A percentile compares a stretch with the other conserved stretches of the same genome.
These are phyloP conservation scores for Brachionus koreanus DNA, from an alignment of 1,140 invertebrate genomes.

Conservation along the genomic window DNA sequence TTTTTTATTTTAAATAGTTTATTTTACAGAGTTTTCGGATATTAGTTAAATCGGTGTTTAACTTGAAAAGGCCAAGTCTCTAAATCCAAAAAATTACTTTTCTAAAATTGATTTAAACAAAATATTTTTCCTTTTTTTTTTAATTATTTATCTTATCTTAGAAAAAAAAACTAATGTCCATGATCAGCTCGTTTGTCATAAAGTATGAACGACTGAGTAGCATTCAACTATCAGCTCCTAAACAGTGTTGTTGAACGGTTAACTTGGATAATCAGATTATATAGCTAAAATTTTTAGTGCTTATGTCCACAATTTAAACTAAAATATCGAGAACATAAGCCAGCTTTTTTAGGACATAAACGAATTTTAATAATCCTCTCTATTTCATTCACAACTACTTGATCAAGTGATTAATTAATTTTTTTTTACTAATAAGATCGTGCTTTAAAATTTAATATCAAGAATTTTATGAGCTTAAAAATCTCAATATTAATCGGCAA, in stretches of 20 bases:
- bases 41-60: slow-evolving; percentile 11
- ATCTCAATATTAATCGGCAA: not conserved
- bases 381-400: not conserved
- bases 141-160: not conserved
- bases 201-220: not conserved
- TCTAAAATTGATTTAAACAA: not conserved
- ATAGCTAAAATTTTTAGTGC: not conserved
- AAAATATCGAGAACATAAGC: not conserved
- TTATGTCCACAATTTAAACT: not conserved
- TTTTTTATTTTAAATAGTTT: not conserved
- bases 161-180: not conserved
- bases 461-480: not conserved
- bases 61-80: not conserved
- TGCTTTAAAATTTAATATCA: not conserved
- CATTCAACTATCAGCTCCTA: not conserved
- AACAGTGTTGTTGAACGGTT: not conserved
- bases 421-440: not conserved
- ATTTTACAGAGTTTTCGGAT: slow-evolving; percentile 14
- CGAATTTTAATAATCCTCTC: not conserved
- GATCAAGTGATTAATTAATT: slow-evolving; percentile 37
- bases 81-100: not conserved
- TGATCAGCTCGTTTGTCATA: not conserved
- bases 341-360: slow-evolving; percentile 20
- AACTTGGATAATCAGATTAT: slow-evolving; percentile 8
- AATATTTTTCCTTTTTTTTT: not conserved